These are phyloP conservation scores for Bombylius major DNA, from an alignment of 2,888 invertebrate species.

Conservation along the genomic window DNA sequence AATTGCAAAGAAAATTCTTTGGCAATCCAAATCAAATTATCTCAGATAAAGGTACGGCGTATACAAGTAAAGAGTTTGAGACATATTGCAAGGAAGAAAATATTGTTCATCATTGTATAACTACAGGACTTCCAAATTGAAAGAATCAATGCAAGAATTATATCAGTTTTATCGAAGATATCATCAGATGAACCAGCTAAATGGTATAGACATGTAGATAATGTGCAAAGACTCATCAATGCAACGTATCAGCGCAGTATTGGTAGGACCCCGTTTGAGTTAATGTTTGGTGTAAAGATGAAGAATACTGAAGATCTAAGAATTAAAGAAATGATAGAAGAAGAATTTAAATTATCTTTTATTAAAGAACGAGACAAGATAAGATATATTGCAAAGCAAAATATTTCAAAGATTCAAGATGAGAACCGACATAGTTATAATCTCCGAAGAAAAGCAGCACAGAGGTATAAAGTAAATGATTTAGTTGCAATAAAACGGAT, in stretches of 20 bases:
- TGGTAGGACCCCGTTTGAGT: neutral
- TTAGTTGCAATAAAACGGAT: conserved; percentile 1
- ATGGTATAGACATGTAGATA: neutral
- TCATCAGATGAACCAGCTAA: neutral
- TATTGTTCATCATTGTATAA: neutral
- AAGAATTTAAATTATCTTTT: neutral
- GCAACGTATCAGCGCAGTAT: neutral
- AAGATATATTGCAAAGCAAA: neutral
- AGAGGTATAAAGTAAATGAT: neutral
- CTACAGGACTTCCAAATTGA: neutral
- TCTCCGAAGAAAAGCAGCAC: neutral
- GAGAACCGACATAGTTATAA: neutral
- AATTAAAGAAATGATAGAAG: neutral
- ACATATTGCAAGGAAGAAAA: neutral
- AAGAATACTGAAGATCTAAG: neutral
- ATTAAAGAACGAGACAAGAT: neutral
- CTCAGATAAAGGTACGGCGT: neutral
- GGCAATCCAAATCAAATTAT: no score
- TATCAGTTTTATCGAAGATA: neutral
- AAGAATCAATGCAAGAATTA: neutral
- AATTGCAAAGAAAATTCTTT: neutral
- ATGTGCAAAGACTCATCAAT: neutral
- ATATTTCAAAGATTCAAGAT: neutral
- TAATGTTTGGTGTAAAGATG: neutral
- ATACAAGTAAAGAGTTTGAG: neutral